Evolutionary conservation across 2,888 invertebrate species (phyloP).

Genomic region (Drosophila buzzatii): DNA sequence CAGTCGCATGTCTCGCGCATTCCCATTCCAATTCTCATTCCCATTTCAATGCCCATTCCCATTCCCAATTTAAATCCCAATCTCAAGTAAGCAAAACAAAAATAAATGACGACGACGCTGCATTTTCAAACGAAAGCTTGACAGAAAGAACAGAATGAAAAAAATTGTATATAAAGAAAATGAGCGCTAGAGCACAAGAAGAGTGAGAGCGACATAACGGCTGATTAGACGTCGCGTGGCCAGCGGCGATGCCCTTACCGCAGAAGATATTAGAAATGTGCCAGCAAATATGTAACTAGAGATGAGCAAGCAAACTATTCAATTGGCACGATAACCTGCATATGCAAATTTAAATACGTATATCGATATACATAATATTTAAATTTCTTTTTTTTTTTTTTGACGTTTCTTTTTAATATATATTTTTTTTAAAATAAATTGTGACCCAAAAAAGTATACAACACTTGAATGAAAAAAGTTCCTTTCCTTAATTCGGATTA

Average conservation of each 20-base stretch:
- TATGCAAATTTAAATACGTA: background rate
- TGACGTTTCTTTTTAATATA: background rate
- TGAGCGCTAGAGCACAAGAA: background rate
- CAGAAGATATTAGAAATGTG: background rate
- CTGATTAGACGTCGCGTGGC: conserved; percentile 56
- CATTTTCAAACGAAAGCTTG: conserved; percentile 6
- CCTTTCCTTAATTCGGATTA: background rate
- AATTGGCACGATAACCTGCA: background rate
- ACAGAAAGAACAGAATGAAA: conserved; percentile 2
- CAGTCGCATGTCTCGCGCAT: conserved; percentile 15
- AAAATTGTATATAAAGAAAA: background rate
- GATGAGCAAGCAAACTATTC: background rate
- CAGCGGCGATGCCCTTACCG: conserved; percentile 39
- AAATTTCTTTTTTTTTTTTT: background rate
- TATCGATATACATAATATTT: background rate
- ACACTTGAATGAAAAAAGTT: background rate
- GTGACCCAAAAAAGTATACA: conserved; percentile 2
- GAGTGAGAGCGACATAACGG: conserved; percentile 1
- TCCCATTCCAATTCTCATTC: conserved; percentile 16
- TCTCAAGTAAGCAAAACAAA: conserved; percentile 35
- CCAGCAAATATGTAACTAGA: background rate
- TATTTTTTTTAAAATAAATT: background rate
- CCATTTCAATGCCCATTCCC: conserved; percentile 27
- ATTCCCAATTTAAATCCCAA: conserved; percentile 12
- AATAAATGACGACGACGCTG: conserved; percentile 36